phyloP scores from a whole-genome alignment of 2,888 invertebrate genomes.

The Adelphocoris suturalis region DNA sequence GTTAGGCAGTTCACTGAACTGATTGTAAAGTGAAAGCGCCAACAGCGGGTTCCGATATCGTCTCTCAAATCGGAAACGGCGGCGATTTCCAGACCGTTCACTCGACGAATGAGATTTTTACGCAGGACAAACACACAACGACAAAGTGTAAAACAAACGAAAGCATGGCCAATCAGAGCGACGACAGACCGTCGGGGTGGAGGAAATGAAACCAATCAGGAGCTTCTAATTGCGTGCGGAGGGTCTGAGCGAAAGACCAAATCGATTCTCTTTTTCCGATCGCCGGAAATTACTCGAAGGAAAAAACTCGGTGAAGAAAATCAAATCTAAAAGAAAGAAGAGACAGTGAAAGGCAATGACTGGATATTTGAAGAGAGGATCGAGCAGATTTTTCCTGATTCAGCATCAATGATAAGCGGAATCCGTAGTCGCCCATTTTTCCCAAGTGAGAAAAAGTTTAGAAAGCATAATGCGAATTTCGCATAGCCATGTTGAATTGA shows the following conservation, averaged over 20 bases:
- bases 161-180: conserved; percentile 31
- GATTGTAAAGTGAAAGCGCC: not conserved
- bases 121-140: conserved; percentile 13
- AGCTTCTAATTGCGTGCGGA: conserved; percentile 26
- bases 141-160: conserved; percentile 54
- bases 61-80: not conserved
- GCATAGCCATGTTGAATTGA: no score
- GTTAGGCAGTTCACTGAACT: not conserved
- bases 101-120: conserved; percentile 50
- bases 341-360: conserved; percentile 17
- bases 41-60: not conserved
- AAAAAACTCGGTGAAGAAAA: conserved; percentile 15
- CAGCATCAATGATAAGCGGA: conserved; percentile 9
- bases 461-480: conserved; percentile 1
- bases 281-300: conserved; percentile 16
- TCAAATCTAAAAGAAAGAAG: not conserved
- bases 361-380: not conserved
- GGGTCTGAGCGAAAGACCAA: not conserved
- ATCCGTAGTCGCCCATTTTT: not conserved
- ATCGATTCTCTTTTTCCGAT: conserved; percentile 19
- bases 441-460: not conserved
- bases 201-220: conserved; percentile 8
- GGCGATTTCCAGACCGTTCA: conserved; percentile 40
- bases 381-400: conserved; percentile 14
- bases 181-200: not conserved